Conservation (phyloP, 2,113 vertebrate species). For the Okapia johnstoni region DNA sequence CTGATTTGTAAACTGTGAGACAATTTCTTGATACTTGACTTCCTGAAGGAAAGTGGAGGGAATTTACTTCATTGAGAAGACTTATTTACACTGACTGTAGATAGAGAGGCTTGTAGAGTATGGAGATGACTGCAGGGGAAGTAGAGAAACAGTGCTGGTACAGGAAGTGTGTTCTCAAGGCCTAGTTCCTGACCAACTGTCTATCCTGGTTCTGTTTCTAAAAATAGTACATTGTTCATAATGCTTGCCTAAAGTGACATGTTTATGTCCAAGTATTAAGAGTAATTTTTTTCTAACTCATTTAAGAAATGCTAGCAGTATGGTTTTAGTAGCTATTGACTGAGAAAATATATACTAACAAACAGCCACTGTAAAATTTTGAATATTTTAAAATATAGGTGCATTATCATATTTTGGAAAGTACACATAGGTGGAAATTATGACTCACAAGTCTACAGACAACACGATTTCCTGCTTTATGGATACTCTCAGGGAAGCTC, state of each 20-base stretch:
- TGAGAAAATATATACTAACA: background rate
- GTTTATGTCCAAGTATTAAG: background rate
- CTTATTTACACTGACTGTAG: background rate
- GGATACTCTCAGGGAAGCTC: background rate
- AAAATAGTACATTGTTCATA: constrained; percentile 1
- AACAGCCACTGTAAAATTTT: background rate
- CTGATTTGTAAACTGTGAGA: background rate
- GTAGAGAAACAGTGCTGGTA: background rate
- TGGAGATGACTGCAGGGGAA: background rate
- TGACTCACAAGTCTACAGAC: background rate
- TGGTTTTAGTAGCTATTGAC: constrained; percentile 11
- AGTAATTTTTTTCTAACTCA: background rate
- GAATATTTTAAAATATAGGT: background rate
- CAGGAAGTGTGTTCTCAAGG: background rate
- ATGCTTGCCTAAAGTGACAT: background rate
- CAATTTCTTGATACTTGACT: background rate
- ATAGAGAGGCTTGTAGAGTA: background rate
- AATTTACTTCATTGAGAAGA: background rate
- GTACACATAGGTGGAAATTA: background rate
- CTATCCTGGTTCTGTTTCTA: background rate
- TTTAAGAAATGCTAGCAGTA: background rate
- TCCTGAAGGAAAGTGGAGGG: background rate
- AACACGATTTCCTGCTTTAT: background rate
- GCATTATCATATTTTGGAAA: background rate
- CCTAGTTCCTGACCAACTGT: background rate